These are phyloP conservation scores for Danio albolineatus DNA, from an alignment of 2,797 vertebrate genomes.

Conservation along the genomic window DNA sequence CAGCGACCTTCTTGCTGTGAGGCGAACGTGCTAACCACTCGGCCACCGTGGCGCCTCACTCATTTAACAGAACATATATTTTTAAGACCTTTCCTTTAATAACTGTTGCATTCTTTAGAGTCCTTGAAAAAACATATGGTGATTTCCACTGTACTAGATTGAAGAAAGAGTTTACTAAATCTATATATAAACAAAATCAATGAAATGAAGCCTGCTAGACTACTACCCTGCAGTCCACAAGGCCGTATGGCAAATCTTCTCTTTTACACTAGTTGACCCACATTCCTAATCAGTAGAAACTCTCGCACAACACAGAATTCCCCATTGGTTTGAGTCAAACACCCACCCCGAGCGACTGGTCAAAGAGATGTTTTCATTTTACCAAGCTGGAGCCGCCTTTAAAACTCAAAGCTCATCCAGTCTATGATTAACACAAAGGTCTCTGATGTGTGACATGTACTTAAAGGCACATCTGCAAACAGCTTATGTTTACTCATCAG, in stretches of 20 bases:
- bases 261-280: constrained; percentile 45
- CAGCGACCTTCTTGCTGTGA: no score
- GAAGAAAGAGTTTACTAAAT: background rate
- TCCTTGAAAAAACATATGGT: background rate
- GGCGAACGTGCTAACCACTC: no score
- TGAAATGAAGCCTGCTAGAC: background rate
- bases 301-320: constrained; percentile 17
- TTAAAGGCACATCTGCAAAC: constrained; percentile 39
- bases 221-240: background rate
- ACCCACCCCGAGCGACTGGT: background rate
- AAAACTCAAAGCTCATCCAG: constrained; percentile 19
- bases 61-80: no score
- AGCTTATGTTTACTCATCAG: constrained; percentile 32
- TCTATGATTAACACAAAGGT: constrained; percentile 6
- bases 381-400: background rate
- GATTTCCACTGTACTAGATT: background rate
- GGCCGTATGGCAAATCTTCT: background rate
- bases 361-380: background rate
- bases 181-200: background rate
- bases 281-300: constrained; percentile 52
- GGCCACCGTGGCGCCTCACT: no score
- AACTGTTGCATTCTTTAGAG: background rate
- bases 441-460: constrained; percentile 25
- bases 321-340: background rate
- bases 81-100: no score